These are phyloP conservation scores for Tokudaia tokunoshimensis DNA, from an alignment of 2,797 vertebrate species.

Conservation along the genomic window DNA sequence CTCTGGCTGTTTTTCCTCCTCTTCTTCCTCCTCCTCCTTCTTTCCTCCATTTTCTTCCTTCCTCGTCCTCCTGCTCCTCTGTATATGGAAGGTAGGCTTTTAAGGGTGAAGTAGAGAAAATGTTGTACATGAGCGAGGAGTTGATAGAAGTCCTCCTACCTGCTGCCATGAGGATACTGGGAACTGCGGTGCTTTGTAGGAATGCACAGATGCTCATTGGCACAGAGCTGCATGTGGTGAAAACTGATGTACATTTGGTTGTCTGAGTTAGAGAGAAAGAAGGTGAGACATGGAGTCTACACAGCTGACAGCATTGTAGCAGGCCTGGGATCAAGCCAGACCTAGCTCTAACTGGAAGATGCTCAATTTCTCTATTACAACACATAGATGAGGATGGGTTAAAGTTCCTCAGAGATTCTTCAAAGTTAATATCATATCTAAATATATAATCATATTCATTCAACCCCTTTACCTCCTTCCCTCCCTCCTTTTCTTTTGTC, in stretches of 20 bases:
- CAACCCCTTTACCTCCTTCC: background rate
- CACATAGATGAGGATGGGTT: background rate
- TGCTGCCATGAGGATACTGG: rapidly evolving
- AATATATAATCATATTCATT: background rate
- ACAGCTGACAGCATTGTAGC: rapidly evolving
- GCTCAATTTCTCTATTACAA: background rate
- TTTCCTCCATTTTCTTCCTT: no score
- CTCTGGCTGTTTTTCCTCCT: no score
- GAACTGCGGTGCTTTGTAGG: rapidly evolving
- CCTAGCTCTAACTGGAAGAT: background rate
- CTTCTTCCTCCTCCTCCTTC: no score
- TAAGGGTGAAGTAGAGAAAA: background rate
- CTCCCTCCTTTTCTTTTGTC: background rate
- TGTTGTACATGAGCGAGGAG: rapidly evolving
- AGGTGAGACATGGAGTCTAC: background rate
- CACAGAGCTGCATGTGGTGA: background rate
- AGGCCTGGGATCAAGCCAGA: background rate
- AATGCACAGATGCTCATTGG: background rate
- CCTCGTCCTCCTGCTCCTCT: background rate
- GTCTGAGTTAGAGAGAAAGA: background rate
- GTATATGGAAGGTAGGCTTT: background rate
- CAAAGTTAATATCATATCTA: background rate
- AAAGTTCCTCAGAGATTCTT: background rate
- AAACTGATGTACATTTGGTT: background rate
- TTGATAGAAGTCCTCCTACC: rapidly evolving